Percentiles rank a stretch among this genome's conserved stretches.
Conservation (phyloP, 2,888 invertebrate genomes). For the Tetanocera ferruginea region DNA sequence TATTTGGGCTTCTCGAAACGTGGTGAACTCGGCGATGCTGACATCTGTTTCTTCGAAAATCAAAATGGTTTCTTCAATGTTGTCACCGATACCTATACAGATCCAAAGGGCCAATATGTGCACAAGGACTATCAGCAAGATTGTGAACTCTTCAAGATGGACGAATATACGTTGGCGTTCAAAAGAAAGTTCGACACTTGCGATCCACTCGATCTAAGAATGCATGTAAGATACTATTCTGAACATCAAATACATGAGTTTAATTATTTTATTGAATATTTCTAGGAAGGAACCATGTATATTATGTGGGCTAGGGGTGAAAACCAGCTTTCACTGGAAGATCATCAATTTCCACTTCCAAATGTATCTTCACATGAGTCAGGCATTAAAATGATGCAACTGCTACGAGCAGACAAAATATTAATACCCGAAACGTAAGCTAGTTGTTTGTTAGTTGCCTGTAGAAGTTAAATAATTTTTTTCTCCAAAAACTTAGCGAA, state of each 20-base stretch:
- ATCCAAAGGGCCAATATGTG: slow-evolving; percentile 75
- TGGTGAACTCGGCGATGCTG: slow-evolving; percentile 80
- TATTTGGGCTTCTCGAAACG: slow-evolving; percentile 89
- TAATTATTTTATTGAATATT: neutral
- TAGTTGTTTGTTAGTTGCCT: neutral
- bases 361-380: slow-evolving; percentile 71
- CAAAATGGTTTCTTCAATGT: slow-evolving; percentile 69
- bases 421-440: slow-evolving; percentile 68
- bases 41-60: slow-evolving; percentile 86
- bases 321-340: slow-evolving; percentile 75
- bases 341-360: slow-evolving; percentile 66
- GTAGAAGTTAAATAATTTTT: neutral
- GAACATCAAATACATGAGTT: too few species aligned
- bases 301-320: slow-evolving; percentile 86
- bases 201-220: slow-evolving; percentile 75
- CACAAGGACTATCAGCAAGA: slow-evolving; percentile 80
- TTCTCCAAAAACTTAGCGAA: slow-evolving; percentile 54
- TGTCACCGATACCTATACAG: slow-evolving; percentile 81
- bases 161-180: slow-evolving; percentile 80
- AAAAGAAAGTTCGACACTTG: slow-evolving; percentile 88
- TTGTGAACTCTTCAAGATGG: slow-evolving; percentile 74
- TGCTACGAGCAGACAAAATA: slow-evolving; percentile 71
- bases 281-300: slow-evolving; percentile 90
- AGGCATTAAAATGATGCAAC: slow-evolving; percentile 84
- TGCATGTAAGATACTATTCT: slow-evolving; percentile 63